phyloP scores from a whole-genome alignment of 2,797 vertebrate species.

The Pseudochaenichthys georgianus region DNA sequence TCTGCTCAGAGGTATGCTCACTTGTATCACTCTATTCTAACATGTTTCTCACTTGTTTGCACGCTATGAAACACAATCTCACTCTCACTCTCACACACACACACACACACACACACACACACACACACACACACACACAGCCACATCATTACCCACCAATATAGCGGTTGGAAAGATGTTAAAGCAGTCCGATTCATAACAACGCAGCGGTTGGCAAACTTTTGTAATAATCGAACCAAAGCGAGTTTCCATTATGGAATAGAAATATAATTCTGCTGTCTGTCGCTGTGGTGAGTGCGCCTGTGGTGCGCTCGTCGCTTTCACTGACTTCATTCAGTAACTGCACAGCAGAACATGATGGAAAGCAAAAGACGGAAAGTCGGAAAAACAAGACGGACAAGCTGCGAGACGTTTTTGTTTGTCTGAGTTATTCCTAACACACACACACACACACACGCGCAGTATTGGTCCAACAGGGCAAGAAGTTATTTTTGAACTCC shows the following conservation, averaged over 20 bases:
- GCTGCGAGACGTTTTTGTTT: background rate
- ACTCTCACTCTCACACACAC: conserved; percentile 4
- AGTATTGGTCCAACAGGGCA: no score
- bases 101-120: background rate
- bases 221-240: conserved; percentile 30
- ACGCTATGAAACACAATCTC: conserved; percentile 10
- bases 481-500: no score
- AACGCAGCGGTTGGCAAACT: conserved; percentile 40
- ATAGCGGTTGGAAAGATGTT: conserved; percentile 41
- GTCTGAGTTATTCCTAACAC: background rate
- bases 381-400: conserved; percentile 19
- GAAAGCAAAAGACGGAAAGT: conserved; percentile 34
- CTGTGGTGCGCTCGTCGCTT: conserved; percentile 5
- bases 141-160: conserved; percentile 47
- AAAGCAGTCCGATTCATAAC: conserved; percentile 38
- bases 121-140: conserved; percentile 19
- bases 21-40: background rate
- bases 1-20: background rate
- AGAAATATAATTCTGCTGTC: conserved; percentile 42
- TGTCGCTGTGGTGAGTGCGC: conserved; percentile 32
- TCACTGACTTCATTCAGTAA: conserved; percentile 49
- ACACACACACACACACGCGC: background rate
- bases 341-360: conserved; percentile 38
- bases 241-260: conserved; percentile 61
- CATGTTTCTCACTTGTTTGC: conserved; percentile 15